A percentile compares a stretch with the other conserved stretches of the same genome.
Evolutionary conservation across 2,888 invertebrate species (phyloP).

Genomic region (Tenthredo notha): DNA sequence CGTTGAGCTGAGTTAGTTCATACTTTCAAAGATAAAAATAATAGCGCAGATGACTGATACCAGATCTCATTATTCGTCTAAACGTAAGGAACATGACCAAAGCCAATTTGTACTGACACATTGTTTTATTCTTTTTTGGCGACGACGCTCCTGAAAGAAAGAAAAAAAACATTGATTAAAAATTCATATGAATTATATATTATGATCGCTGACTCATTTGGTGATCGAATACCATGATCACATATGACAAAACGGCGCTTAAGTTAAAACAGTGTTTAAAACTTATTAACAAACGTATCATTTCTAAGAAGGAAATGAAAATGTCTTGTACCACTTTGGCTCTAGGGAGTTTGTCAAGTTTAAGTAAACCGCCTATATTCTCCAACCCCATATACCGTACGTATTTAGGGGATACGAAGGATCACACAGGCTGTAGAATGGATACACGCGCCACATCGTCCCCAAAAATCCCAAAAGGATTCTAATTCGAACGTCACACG

Average conservation of each 20-base stretch:
- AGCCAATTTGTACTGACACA: background rate
- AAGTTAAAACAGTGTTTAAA: background rate
- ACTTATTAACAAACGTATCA: background rate
- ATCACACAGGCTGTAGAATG: background rate
- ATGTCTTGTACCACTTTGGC: background rate
- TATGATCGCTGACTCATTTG: conserved; percentile 14
- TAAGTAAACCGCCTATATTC: background rate
- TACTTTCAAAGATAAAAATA: background rate
- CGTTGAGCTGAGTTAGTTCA: background rate
- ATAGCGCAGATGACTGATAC: background rate
- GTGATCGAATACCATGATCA: background rate
- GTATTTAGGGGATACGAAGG: background rate
- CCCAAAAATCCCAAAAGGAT: conserved; percentile 25
- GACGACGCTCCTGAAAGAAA: background rate
- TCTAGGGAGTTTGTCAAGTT: background rate
- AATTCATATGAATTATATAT: background rate
- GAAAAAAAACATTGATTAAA: background rate
- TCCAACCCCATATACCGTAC: background rate
- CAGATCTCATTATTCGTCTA: background rate
- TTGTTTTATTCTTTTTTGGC: background rate
- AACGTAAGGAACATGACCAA: background rate
- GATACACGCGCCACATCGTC: conserved; percentile 23
- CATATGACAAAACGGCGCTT: background rate
- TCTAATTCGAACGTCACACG: conserved; percentile 51
- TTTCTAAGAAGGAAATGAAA: background rate